These are phyloP conservation scores for Alaudala cheleensis DNA, from an alignment of 2,113 vertebrate species.

Conservation along the genomic window DNA sequence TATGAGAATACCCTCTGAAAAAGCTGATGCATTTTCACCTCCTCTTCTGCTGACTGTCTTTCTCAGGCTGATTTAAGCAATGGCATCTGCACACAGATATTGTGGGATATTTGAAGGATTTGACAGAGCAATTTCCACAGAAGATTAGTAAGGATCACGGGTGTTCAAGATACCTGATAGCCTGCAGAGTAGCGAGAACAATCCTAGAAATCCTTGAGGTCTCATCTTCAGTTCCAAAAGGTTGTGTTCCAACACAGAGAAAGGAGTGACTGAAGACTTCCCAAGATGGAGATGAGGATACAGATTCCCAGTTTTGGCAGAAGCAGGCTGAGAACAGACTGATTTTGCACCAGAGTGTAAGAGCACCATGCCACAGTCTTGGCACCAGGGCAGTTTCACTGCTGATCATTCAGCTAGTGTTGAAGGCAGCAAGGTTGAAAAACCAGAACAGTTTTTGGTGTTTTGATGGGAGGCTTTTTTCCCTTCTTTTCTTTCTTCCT, in stretches of 20 bases:
- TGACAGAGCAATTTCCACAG: background rate
- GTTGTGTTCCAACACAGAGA: background rate
- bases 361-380: background rate
- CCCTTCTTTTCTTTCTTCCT: background rate
- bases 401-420: background rate
- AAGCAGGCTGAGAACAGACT: background rate
- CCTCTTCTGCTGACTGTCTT: slow-evolving; percentile 20
- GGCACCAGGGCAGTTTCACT: background rate
- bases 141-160: background rate
- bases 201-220: slow-evolving; percentile 21
- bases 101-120: background rate
- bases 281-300: background rate
- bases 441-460: background rate
- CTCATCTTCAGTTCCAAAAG: background rate
- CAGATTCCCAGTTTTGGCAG: background rate
- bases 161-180: slow-evolving; percentile 31
- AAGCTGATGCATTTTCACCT: background rate
- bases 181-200: background rate
- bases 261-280: background rate
- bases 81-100: background rate
- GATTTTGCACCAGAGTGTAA: background rate
- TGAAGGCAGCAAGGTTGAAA: background rate
- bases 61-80: background rate
- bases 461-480: background rate
- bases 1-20: background rate